Conservation (phyloP, 2,113 vertebrate species). For the Lepus europaeus region DNA sequence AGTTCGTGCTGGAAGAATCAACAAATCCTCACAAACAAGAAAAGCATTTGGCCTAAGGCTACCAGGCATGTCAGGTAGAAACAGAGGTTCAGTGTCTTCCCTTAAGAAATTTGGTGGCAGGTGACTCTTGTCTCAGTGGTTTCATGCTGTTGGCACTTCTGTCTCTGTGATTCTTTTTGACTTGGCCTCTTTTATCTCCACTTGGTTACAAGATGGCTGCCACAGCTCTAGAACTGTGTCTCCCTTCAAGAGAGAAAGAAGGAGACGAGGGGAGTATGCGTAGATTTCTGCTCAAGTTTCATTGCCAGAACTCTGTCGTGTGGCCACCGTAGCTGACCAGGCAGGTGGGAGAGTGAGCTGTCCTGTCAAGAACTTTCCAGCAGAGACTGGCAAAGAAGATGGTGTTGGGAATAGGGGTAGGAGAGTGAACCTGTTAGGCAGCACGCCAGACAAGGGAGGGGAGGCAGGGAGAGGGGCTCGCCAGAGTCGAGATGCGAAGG, state of each 20-base stretch:
- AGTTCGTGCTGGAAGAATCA: neutral
- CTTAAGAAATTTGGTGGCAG: neutral
- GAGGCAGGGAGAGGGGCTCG: neutral
- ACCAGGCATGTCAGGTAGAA: neutral
- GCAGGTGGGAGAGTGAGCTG: neutral
- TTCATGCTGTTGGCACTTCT: too few species aligned
- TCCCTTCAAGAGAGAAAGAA: neutral
- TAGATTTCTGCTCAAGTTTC: neutral
- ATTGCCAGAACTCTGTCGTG: neutral
- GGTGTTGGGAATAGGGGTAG: neutral
- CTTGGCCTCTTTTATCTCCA: neutral
- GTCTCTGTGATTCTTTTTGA: neutral
- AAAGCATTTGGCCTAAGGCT: neutral
- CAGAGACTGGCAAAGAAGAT: neutral
- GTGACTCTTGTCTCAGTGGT: neutral
- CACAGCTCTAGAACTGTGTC: neutral
- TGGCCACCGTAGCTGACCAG: too few species aligned
- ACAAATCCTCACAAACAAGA: neutral
- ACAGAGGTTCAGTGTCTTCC: neutral
- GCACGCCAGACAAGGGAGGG: neutral
- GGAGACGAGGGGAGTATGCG: neutral
- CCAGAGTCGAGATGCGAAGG: neutral
- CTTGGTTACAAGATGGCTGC: neutral
- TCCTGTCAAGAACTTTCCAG: too few species aligned
- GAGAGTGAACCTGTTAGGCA: neutral